These are phyloP conservation scores for Drosophila birchii DNA, from an alignment of 2,888 invertebrate genomes.

Conservation along the genomic window DNA sequence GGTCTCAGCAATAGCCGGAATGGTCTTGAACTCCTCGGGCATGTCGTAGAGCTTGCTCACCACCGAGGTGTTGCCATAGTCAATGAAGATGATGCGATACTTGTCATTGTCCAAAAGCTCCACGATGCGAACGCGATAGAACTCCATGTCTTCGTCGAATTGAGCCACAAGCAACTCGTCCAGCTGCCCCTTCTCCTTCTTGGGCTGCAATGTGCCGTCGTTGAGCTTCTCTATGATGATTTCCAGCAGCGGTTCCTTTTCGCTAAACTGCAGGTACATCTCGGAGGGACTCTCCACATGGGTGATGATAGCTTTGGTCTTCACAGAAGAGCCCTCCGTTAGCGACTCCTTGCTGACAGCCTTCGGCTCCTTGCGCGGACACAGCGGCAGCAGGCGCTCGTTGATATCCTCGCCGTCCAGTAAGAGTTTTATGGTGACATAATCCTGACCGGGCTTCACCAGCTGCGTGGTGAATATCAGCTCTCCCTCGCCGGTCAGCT, in stretches of 20 bases:
- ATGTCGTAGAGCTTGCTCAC: constrained; percentile 87
- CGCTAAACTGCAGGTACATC: constrained; percentile 90
- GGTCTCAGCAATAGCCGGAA: constrained; percentile 87
- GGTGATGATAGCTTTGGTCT: constrained; percentile 87
- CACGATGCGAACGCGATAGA: constrained; percentile 95
- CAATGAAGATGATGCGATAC: constrained; percentile 90
- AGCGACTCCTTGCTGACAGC: constrained; percentile 20
- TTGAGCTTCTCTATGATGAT: constrained; percentile 50
- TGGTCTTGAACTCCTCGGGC: constrained; percentile 86
- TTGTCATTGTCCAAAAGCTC: constrained; percentile 85
- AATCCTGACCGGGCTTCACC: constrained; percentile 88
- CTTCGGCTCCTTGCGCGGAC: constrained; percentile 81
- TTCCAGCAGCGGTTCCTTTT: constrained; percentile 78
- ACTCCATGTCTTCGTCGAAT: constrained; percentile 91
- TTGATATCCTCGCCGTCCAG: constrained; percentile 88
- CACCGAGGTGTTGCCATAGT: constrained; percentile 88
- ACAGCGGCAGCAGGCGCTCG: constrained; percentile 86
- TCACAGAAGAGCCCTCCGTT: constrained; percentile 47
- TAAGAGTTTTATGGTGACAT: constrained; percentile 88
- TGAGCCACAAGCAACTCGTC: constrained; percentile 90
- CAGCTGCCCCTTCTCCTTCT: constrained; percentile 44
- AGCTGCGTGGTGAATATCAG: constrained; percentile 89
- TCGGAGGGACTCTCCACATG: constrained; percentile 90
- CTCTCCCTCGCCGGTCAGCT: constrained; percentile 89
- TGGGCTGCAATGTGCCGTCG: constrained; percentile 52